A percentile compares a stretch with the other conserved stretches of the same genome.
Evolutionary conservation across 1,140 invertebrate genomes (phyloP).

Genomic region (Saccostrea echinata): DNA sequence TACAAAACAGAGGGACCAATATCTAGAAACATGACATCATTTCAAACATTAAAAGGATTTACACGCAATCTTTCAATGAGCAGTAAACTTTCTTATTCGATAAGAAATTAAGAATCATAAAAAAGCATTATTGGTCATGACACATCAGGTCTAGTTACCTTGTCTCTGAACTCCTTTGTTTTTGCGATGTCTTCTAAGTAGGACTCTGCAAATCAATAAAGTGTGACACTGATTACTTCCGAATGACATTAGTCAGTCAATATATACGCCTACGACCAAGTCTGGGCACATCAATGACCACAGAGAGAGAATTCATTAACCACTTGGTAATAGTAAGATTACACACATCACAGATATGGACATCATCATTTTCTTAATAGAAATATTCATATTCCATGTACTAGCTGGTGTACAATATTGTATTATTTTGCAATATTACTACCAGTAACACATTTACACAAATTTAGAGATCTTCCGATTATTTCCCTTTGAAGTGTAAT

Average conservation of each 20-base stretch:
- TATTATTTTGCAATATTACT: not conserved
- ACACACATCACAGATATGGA: not conserved
- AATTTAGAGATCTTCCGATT: no score
- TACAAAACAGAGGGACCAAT: conserved; percentile 41
- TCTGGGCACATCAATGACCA: conserved; percentile 12
- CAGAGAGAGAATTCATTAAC: not conserved
- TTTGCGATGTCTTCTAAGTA: conserved; percentile 65
- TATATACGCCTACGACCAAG: not conserved
- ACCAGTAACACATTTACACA: not conserved
- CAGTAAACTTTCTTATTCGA: no score
- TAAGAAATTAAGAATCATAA: no score
- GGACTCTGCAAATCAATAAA: conserved; percentile 64
- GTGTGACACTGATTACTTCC: not conserved
- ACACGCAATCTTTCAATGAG: no score
- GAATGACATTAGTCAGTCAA: not conserved
- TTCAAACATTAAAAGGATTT: not conserved
- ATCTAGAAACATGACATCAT: not conserved
- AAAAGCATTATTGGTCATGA: no score
- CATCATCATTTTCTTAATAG: not conserved
- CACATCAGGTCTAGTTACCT: conserved; percentile 53
- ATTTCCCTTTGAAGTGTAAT: no score
- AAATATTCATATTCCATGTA: not conserved
- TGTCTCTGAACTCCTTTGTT: conserved; percentile 66
- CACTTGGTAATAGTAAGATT: not conserved
- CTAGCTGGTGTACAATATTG: not conserved